Base-by-base conservation (phyloP, 1,140 invertebrate species). In the Plectus sambesii region DNA sequence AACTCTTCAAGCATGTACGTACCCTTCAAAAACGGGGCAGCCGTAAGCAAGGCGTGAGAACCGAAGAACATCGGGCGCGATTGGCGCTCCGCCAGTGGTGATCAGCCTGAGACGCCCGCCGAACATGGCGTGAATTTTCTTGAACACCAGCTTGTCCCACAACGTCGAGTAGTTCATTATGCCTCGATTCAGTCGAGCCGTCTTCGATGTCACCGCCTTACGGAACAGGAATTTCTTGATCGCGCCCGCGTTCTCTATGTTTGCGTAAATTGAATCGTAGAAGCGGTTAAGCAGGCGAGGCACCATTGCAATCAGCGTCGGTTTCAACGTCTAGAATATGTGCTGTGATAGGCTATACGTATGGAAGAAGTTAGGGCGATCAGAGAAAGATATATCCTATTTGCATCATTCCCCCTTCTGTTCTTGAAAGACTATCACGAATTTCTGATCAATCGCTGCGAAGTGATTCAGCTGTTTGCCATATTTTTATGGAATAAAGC, bases 251-350 rank as follows among this genome's bases (percentile, higher is more conserved):
- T 47, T 40, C 2, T 19, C 42, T 6, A 56, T 41, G 39, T 55
- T 45, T 19, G 55, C 38, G 22, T 56, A 26, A 23, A 66, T 64
- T 24, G 53, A 36, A 24, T 60, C 71, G 54, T 74, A 68, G 6
- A 75, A 66, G 49, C 72, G 63, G 48, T 74, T 74, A 2, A 76
- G 55, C 12, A 76, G 51, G 20, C 74, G 50, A 4, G 74, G 74
- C 5, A 76, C 74, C 17, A 72, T 66, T 6, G 69, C 59, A 39
- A 75, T 71, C 22, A 73, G 45, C 5, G 71, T 74, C 8, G 74
- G 74, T 52, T 69, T 65, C 2, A 76, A 51, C 6, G n/a, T n/a
- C 55, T 51, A 47, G 66, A 58, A 36, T n/a, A 73, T 42, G 51
- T 73, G 71, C 26, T 71, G 63, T 15, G 65, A 52, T 22, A 73